Base-by-base conservation (phyloP, 2,888 invertebrate genomes). In the Meteorus cinctellus region DNA sequence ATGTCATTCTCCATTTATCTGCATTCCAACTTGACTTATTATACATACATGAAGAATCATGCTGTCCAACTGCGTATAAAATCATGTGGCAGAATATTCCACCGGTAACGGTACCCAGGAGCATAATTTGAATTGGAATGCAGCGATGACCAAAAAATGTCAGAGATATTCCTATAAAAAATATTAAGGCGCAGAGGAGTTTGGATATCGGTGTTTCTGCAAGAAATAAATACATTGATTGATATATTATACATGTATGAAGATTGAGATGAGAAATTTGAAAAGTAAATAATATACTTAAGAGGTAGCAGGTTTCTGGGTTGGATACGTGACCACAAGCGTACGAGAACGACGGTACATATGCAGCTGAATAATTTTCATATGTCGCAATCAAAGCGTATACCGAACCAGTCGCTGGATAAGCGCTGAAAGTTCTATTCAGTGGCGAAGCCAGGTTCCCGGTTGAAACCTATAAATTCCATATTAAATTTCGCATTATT, bases 261-360 rank as follows among this genome's bases (percentile, higher is more conserved):
- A 19, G 5, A 24, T 29, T 59, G 19, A 24, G 55, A 36, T 29
- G 19, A 24, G 19, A n/a, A 63, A 36, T 51, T 55, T 5, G 29
- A 55, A 24, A n/a, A 14, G 19, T 71, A 0, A 4, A 24, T 14
- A 12, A 55, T 90, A 90, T 90, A 93, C 94, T 91, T 80, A 92
- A 87, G 78, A 91, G 86, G 72, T 91, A 87, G 84, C 94, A 94
- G 66, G 86, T 87, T 79, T 91, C 90, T 19, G 88, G 86, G 72
- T 90, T 90, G 2, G 89, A 84, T 8, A 89, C 71, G 2, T 92
- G 89, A 77, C 91, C 90, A 87, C 95, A 96, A 0, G 92, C 94
- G 84, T 95, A 95, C 1, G 93, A 92, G 68, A 92, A 90, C 2
- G 91, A 90, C 0, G 96, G 95, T 0, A 95, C 92, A 86, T 96